Evolutionary conservation across 2,888 invertebrate species (phyloP).

Genomic region (Mycalesis mineus): DNA sequence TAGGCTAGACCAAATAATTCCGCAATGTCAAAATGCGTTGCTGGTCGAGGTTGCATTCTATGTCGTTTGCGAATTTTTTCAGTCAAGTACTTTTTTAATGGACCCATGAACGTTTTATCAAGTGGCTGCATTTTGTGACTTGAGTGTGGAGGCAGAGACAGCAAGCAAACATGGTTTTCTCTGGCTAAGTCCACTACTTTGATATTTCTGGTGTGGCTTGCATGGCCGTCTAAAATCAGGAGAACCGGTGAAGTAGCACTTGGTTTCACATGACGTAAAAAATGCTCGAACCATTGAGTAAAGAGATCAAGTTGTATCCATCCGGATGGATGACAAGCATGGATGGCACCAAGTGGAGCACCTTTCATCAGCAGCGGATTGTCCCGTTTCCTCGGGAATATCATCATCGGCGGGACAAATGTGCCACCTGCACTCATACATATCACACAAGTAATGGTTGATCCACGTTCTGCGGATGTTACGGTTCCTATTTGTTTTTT

Average conservation of each 20-base stretch:
- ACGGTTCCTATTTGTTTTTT: no score
- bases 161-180: constrained; percentile 25
- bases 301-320: constrained; percentile 25
- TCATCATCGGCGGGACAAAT: no score
- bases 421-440: no score
- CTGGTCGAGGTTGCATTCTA: constrained; percentile 17
- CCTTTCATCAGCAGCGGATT: no score
- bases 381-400: no score
- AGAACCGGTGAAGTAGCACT: constrained; percentile 18
- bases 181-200: constrained; percentile 7
- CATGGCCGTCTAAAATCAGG: constrained; percentile 18
- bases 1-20: constrained; percentile 27
- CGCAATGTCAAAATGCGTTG: constrained; percentile 26
- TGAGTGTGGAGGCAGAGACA: constrained; percentile 27
- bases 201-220: not conserved
- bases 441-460: no score
- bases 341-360: constrained; percentile 10
- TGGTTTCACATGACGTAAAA: constrained; percentile 33
- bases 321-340: constrained; percentile 24
- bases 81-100: constrained; percentile 27
- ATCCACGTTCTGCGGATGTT: not conserved
- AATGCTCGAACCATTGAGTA: constrained; percentile 45
- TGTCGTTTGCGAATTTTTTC: constrained; percentile 20
- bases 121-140: constrained; percentile 30
- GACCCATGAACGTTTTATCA: constrained; percentile 25